Evolutionary conservation across 2,113 vertebrate genomes (phyloP), one percentile per base, ranked within the genome.

Genomic region (Sus scrofa): DNA sequence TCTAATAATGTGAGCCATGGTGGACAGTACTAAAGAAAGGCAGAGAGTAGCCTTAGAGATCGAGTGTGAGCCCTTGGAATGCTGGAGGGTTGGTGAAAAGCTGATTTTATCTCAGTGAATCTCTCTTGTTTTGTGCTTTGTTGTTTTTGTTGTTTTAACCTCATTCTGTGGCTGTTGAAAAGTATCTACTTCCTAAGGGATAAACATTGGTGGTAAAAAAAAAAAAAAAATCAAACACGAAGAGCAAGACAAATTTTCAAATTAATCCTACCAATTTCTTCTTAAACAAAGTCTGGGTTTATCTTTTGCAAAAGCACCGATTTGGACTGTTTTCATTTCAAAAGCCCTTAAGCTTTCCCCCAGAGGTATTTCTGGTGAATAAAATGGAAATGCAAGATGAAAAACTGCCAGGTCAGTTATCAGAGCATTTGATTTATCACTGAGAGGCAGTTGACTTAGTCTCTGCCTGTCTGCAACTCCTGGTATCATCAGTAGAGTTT

Each of bases 161-260:
- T 96, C 2, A 52, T 97, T 98, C 97, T 86, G 78, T 19, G 32
- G 62, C 86, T 95, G 19, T 94, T 96, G 73, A 95, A 89, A 32
- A 39, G 30, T 77, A 44, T 37, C 12, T 83, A 39, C 84, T 96
- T 97, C 97, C 89, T 95, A 89, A 94, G 78, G 93, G 84, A 96
- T 95, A 97, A 96, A 67, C 71, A 88, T 44, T 82, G 65, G 56
- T 95, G 56, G 82, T 56, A 56, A 44, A 44, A 44, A 92, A 97
- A 97, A 97, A 97, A 96, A 96, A 83, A 96, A 44, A 68, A 91
- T 26, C 70, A 18, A 93, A 86, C 37, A 85, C 24, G 73, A 88
- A 92, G 86, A 85, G 68, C 58, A 82, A 89, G 67, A 90, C 24
- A 83, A 95, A 94, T 86, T 93, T 97, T 86, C 63, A 95, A 86